A percentile compares a stretch with the other conserved stretches of the same genome.
Evolutionary conservation across 2,888 invertebrate genomes (phyloP).

Genomic region (Clitarchus hookeri): DNA sequence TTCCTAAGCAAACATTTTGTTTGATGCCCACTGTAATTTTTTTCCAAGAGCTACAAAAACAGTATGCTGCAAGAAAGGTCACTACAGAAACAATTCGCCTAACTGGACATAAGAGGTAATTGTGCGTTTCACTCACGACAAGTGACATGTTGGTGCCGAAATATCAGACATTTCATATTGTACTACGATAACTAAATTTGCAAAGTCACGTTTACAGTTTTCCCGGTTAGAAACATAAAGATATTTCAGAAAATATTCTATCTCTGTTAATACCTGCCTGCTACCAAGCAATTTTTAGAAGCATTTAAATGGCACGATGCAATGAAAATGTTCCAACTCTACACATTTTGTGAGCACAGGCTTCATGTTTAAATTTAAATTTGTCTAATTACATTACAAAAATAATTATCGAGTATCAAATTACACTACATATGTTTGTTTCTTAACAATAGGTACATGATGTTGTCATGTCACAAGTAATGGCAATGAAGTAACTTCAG

Average conservation of each 20-base stretch:
- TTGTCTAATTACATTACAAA: not conserved
- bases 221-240: not conserved
- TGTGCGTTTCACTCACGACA: not conserved
- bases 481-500: not conserved
- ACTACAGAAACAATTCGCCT: not conserved
- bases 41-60: too few relatives aligned
- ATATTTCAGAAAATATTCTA: constrained; percentile 14
- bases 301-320: not conserved
- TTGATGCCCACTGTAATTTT: too few relatives aligned
- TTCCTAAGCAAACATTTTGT: too few relatives aligned
- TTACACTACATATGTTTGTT: not conserved
- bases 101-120: not conserved
- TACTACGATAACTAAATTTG: not conserved
- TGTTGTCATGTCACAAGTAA: not conserved
- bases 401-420: not conserved
- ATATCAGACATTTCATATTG: not conserved
- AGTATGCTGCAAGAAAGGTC: not conserved
- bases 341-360: not conserved
- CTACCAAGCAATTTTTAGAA: not conserved
- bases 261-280: not conserved
- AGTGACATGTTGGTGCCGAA: not conserved
- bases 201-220: not conserved
- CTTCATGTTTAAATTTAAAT: not conserved
- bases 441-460: not conserved
- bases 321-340: not conserved